Evolutionary conservation across 30 jellyfish, hydroid and myxozoan genomes (phyloP).

Genomic region (Nemopilema nomurai): DNA sequence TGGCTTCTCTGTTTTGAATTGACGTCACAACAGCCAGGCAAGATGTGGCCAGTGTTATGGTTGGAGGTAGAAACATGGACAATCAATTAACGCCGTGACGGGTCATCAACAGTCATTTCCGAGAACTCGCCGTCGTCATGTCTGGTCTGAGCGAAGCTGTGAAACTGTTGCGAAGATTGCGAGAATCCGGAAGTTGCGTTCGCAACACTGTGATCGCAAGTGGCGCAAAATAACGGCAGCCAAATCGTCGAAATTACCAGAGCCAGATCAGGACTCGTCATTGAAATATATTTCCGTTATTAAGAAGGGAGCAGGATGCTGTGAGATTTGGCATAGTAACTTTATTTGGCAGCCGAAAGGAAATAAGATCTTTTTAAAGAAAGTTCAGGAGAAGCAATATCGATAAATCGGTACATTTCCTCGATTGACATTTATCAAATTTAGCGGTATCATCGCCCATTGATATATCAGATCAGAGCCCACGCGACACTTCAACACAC

Average conservation of each 20-base stretch:
- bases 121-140: background rate
- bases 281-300: background rate
- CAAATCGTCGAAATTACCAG: background rate
- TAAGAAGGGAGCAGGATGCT: conserved; percentile 14
- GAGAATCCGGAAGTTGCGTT: conserved; percentile 15
- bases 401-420: background rate
- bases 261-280: background rate
- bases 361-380: background rate
- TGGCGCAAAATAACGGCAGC: background rate
- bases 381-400: background rate
- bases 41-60: background rate
- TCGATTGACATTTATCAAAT: background rate
- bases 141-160: background rate
- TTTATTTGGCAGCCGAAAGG: background rate
- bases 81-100: conserved; percentile 16
- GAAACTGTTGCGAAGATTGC: background rate
- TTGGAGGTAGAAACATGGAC: background rate
- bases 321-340: background rate
- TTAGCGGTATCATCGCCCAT: background rate
- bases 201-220: conserved; percentile 1
- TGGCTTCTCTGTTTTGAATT: too few species aligned
- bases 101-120: conserved; percentile 10
- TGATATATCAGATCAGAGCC: background rate
- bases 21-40: background rate
- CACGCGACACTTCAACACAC: background rate